Percentiles rank a stretch among this genome's conserved stretches.
phyloP scores from a whole-genome alignment of 2,888 invertebrate species.

The Cetonia aurata region DNA sequence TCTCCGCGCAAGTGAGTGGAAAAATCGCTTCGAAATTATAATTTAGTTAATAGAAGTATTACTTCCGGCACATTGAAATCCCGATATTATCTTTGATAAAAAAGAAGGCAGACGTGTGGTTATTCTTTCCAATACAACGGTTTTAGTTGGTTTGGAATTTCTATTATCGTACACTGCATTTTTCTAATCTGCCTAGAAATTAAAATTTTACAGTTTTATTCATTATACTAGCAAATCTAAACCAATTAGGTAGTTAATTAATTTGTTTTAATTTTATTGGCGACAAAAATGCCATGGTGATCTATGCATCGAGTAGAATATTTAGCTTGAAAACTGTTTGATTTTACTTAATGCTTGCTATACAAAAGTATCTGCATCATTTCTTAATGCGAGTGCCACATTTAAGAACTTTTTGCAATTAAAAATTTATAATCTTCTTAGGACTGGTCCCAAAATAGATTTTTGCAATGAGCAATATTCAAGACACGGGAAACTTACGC shows the following conservation, averaged over 20 bases:
- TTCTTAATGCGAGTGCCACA: not conserved
- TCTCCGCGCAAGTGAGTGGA: constrained; percentile 29
- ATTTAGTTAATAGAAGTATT: constrained; percentile 30
- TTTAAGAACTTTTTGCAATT: constrained; percentile 23
- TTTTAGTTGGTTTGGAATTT: not conserved
- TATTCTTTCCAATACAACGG: constrained; percentile 7
- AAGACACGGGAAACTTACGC: not conserved
- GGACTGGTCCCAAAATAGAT: constrained; percentile 11
- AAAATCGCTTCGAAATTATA: constrained; percentile 25
- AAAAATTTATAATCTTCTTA: constrained; percentile 33
- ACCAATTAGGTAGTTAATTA: no score
- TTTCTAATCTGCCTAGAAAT: not conserved
- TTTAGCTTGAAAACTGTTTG: no score
- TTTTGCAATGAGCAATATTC: constrained; percentile 18
- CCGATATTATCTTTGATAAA: constrained; percentile 4
- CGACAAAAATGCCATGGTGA: no score
- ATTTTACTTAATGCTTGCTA: no score
- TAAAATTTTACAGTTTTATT: not conserved
- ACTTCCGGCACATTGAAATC: constrained; percentile 34
- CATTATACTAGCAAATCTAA: no score
- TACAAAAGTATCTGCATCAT: not conserved
- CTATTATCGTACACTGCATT: not conserved
- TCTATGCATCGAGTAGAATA: no score
- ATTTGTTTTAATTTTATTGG: no score
- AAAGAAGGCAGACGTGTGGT: not conserved